Evolutionary conservation across 2,113 vertebrate genomes (phyloP), one percentile per base, ranked within the genome.

Genomic region (Corythoichthys intestinalis): DNA sequence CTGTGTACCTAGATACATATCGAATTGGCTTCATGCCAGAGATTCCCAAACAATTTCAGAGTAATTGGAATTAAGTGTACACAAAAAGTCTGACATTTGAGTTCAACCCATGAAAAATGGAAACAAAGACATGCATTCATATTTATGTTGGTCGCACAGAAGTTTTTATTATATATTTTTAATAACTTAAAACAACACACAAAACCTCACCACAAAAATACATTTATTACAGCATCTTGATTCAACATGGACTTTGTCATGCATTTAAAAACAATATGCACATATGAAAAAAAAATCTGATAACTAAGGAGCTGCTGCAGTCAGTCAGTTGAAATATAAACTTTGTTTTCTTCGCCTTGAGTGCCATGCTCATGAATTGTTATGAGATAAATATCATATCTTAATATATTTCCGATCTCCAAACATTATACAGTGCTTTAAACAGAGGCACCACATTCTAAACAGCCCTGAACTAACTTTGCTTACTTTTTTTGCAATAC

Each of bases 151-250:
- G 11, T 11, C 12, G 35, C 6, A 3, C 6, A 34, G 15, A 28
- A 28, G 20, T 28, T 28, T 28, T 28, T 60, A 13, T 6, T 39
- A n/a, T 39, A 60, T 38, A 41, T 44, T 4, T n/a, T 14, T 61
- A 39, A 20, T 44, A 2, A n/a, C 38, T 38, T 44, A 12, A 8
- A 60, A 39, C 37, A 15, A 49, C 41, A 53, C 34, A 61, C 64
- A 66, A 50, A 71, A 17, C 5, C 66, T 37, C 73, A 66, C 69
- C 58, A 75, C 69, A 75, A 85, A 58, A 77, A 79, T 73, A 71
- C 3, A 73, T 83, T 72, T 80, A 86, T 82, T 79, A 76, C 66
- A 78, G 54, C 46, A 47, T 67, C n/a, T 71, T 73, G 47, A 71
- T 73, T 69, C 41, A 69, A 75, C 72, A 70, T 53, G 2, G 59